These are phyloP conservation scores for Siniperca scherzeri DNA, from an alignment of 2,797 vertebrate genomes.

Conservation along the genomic window DNA sequence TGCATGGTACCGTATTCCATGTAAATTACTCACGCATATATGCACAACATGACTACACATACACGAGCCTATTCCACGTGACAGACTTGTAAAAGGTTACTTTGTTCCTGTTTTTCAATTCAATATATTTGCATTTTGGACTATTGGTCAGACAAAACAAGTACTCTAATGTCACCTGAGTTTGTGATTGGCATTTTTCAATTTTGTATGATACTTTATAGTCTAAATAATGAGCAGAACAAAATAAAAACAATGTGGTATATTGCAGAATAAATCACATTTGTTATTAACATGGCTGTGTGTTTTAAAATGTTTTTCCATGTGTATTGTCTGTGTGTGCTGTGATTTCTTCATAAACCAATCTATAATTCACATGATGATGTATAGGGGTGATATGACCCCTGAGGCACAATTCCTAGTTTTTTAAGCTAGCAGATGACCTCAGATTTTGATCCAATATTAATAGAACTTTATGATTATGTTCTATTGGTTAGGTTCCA, in stretches of 20 bases:
- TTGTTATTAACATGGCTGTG: constrained; percentile 23
- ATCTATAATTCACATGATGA: constrained; percentile 57
- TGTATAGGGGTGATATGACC: constrained; percentile 26
- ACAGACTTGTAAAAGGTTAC: constrained; percentile 25
- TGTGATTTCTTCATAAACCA: constrained; percentile 23
- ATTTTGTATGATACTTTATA: background rate
- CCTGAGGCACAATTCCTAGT: constrained; percentile 1
- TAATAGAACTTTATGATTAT: constrained; percentile 47
- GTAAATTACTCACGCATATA: constrained; percentile 43
- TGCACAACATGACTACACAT: constrained; percentile 15
- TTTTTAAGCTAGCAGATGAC: constrained; percentile 14
- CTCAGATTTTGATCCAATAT: constrained; percentile 51
- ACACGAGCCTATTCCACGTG: constrained; percentile 33
- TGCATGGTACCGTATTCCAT: constrained; percentile 23
- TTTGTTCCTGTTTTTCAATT: background rate
- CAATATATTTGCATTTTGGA: background rate
- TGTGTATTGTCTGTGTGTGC: constrained; percentile 15
- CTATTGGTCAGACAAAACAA: constrained; percentile 1
- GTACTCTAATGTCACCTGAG: background rate
- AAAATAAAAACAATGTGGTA: background rate
- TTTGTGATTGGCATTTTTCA: background rate
- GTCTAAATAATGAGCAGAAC: background rate
- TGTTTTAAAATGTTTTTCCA: background rate
- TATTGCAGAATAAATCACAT: constrained; percentile 27
- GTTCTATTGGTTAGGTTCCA: constrained; percentile 29